A percentile compares a stretch with the other conserved stretches of the same genome.
Evolutionary conservation across 2,888 invertebrate genomes (phyloP).

Genomic region (Erebia palarica): DNA sequence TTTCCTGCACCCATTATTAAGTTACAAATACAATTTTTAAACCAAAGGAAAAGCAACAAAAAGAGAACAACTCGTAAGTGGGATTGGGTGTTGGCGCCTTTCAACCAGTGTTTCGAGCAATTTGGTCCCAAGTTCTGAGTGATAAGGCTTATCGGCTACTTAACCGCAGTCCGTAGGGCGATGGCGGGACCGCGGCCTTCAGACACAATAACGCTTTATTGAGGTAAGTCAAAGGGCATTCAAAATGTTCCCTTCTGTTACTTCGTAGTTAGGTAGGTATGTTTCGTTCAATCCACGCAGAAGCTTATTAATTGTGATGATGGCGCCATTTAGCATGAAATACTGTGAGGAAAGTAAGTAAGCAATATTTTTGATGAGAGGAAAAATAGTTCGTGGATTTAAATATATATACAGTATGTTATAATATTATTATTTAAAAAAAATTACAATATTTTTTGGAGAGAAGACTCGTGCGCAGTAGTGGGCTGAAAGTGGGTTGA

Average conservation of each 20-base stretch:
- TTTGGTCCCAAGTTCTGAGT: constrained; percentile 42
- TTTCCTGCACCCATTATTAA: neutral
- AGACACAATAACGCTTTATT: constrained; percentile 43
- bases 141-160: constrained; percentile 46
- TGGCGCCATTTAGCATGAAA: too few species aligned
- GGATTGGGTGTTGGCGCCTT: constrained; percentile 33
- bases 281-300: neutral
- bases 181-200: constrained; percentile 32
- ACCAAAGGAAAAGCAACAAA: constrained; percentile 11
- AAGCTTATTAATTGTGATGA: too few species aligned
- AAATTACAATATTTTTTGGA: too few species aligned
- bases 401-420: too few species aligned
- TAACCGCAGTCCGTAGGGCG: constrained; percentile 40
- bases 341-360: too few species aligned
- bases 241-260: constrained; percentile 29
- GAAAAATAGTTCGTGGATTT: too few species aligned
- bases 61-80: constrained; percentile 11
- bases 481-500: too few species aligned
- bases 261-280: neutral
- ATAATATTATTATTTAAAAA: too few species aligned
- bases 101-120: constrained; percentile 38
- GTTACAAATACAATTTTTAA: constrained; percentile 7
- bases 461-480: too few species aligned
- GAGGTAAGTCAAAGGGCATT: constrained; percentile 35
- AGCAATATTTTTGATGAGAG: too few species aligned